Evolutionary conservation across 1,140 invertebrate genomes (phyloP), one percentile per base, ranked within the genome.

Genomic region (Muscidifurax raptorellus): DNA sequence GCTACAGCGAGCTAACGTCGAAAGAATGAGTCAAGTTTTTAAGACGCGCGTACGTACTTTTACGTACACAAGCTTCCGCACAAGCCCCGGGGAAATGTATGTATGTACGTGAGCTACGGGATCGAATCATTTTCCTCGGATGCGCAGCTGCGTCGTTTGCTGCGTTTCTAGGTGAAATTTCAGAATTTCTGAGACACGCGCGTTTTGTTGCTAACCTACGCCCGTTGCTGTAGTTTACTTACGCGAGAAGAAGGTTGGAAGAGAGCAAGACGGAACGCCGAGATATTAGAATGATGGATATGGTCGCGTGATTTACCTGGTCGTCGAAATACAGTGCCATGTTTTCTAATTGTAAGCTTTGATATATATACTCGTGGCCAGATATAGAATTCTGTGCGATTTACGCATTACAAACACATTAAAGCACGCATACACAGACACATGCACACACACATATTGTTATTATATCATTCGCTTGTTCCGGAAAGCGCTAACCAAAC

Each of bases 71-170:
- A n/a, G 44, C 44, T 13, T 47, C 12, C 44, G 7, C 22, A 13
- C 66, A 28, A 22, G 3, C 74, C 25, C 74, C 22, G 6, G 74
- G 74, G 74, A 76, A 76, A 76, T 76, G 74, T 47, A 47, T 76
- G 74, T 47, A 47, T 47, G 25, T 47, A 47, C 25, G 74, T 40
- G 71, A 27, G 67, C 67, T 15, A 25, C 1, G 32, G 71, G 71
- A 74, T 76, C 74, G 40, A 76, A 76, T 76, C 40, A 76, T 44
- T 76, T 76, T 76, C 40, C 7, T 18, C 22, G 6, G 18, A 22
- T 59, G 22, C 32, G 12, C 71, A 15, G 71, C 25, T 40, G 67
- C 25, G 27, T 28, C 28, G 66, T 27, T 25, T 69, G 67, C 10
- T 69, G 10, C 5, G 12, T 69, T 30, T 59, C 52, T 22, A 59